A percentile compares a stretch with the other conserved stretches of the same genome.
These are phyloP conservation scores for Lordiphosa mommai DNA, from an alignment of 1,140 invertebrate genomes.

Conservation along the genomic window DNA sequence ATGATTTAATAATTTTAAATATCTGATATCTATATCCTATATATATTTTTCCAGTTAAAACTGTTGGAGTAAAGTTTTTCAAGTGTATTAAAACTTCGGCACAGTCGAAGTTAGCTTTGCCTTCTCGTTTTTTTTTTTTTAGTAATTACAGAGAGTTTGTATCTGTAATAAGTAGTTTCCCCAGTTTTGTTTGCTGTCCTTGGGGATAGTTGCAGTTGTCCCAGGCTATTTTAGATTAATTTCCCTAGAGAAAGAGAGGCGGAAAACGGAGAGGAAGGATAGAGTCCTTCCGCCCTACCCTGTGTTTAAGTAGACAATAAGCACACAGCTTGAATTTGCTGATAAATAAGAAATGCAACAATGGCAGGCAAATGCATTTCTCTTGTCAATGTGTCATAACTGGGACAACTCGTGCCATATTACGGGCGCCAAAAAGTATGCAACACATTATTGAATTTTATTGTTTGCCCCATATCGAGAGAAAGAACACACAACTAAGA, in stretches of 20 bases:
- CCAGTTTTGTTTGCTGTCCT: conserved; percentile 38
- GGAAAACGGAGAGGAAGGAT: neutral
- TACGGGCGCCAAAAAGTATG: conserved; percentile 48
- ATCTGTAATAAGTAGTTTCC: conserved; percentile 57
- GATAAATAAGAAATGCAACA: conserved; percentile 34
- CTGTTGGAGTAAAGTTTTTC: no score
- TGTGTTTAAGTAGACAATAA: conserved; percentile 4
- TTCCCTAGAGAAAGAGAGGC: conserved; percentile 31
- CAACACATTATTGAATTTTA: conserved; percentile 68
- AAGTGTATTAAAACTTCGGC: no score
- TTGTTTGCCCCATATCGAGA: conserved; percentile 45
- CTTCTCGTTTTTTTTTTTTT: no score
- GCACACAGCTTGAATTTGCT: conserved; percentile 3
- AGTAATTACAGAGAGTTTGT: conserved; percentile 12
- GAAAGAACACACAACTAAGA: conserved; percentile 59
- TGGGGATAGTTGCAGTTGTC: conserved; percentile 40
- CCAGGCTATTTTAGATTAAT: conserved; percentile 54
- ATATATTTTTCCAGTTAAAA: no score
- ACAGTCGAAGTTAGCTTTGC: no score
- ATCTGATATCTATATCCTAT: no score
- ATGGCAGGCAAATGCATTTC: conserved; percentile 40
- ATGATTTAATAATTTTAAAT: no score
- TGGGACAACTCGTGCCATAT: neutral
- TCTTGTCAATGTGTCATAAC: conserved; percentile 10
- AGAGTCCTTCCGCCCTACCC: neutral